These are phyloP conservation scores for Cyrtonyx montezumae DNA, from an alignment of 2,113 vertebrate species.

Conservation along the genomic window DNA sequence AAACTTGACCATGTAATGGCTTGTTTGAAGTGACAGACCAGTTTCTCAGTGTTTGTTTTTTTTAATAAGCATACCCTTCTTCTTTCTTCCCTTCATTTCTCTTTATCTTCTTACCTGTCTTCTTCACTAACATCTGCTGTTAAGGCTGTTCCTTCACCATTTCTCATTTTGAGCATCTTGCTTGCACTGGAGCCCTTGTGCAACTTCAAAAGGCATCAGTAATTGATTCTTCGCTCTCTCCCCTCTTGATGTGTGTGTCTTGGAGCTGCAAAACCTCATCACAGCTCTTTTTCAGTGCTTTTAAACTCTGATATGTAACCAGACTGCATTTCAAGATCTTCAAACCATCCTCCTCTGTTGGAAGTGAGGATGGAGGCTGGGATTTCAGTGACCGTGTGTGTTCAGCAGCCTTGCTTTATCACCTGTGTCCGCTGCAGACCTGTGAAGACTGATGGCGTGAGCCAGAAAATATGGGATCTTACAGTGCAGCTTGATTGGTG, in stretches of 20 bases:
- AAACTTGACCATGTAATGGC: background rate
- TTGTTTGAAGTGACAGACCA: background rate
- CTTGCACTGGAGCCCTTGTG: background rate
- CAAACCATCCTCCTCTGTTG: background rate
- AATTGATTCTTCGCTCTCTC: background rate
- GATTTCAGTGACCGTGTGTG: fast-evolving
- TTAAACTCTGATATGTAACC: background rate
- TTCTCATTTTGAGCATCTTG: background rate
- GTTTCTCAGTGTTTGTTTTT: background rate
- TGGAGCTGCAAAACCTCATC: background rate
- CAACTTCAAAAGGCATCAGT: background rate
- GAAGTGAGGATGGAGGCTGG: background rate
- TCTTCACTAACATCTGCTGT: background rate
- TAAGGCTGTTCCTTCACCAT: background rate
- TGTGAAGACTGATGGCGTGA: background rate
- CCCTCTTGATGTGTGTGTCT: background rate
- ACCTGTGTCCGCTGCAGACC: background rate
- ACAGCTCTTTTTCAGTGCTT: background rate
- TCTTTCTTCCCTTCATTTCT: background rate
- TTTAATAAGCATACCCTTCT: background rate
- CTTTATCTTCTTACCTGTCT: background rate
- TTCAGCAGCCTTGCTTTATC: background rate
- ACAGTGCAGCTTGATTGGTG: background rate
- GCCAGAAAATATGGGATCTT: background rate
- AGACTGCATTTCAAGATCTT: background rate